phyloP scores from a whole-genome alignment of 1,140 invertebrate genomes.

The Manduca sexta region DNA sequence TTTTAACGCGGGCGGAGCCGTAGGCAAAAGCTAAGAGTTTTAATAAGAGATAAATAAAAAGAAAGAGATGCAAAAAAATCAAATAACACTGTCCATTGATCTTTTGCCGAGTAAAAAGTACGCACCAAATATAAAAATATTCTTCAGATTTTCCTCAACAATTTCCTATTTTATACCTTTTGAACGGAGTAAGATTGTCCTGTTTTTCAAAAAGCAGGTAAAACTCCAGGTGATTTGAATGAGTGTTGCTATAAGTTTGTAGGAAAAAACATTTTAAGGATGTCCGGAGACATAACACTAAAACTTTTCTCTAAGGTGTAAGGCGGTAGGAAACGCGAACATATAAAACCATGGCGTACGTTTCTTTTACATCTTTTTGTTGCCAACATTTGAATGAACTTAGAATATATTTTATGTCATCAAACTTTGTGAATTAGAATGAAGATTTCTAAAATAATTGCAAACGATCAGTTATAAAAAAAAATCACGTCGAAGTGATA shows the following conservation, averaged over 20 bases:
- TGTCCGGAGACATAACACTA: constrained; percentile 7
- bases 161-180: background rate
- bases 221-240: constrained; percentile 2
- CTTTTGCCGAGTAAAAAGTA: no score
- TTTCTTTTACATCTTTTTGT: background rate
- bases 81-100: no score
- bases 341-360: background rate
- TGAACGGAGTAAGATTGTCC: constrained; percentile 1
- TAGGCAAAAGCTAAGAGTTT: no score
- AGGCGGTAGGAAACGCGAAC: background rate
- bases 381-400: background rate
- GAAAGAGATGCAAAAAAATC: no score
- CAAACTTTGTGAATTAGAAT: no score
- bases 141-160: background rate
- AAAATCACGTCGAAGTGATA: no score
- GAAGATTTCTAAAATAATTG: no score
- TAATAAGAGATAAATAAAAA: no score
- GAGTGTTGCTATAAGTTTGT: background rate
- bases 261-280: constrained; percentile 20
- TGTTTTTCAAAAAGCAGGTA: constrained; percentile 8
- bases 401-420: no score
- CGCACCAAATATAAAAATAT: no score
- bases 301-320: constrained; percentile 1
- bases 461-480: no score
- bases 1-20: no score